Evolutionary conservation across 2,888 invertebrate genomes (phyloP), one percentile per base, ranked within the genome.

Genomic region (Cremastobaeus sp.): DNA sequence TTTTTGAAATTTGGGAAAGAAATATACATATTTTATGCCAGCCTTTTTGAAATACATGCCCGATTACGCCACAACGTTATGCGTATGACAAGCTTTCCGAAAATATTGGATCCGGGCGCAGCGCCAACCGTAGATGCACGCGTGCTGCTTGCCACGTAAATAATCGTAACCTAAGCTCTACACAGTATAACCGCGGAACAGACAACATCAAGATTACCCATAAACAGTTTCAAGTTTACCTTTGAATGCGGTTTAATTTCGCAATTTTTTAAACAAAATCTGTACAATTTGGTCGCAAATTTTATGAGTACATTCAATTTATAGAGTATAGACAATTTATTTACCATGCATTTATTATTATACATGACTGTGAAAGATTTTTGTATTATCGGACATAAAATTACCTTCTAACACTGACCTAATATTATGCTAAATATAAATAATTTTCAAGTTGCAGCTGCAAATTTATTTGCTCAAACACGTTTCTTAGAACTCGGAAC

Each of bases 61-160:
- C 65, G 73, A 74, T 74, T 74, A 69, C 73, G 64, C 62, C 73
- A 68, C 68, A 57, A 50, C 68, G 62, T 74, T 62, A 62, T 62
- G 68, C 77, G 79, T 81, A 80, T 79, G 78, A 77, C 76, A 76
- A 76, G 78, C 76, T 80, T 82, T 81, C 80, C 75, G 80, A 82
- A 84, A 85, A 84, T 84, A 85, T 83, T 79, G 80, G 79, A 79
- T 68, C 57, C 73, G 80, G 80, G 81, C 78, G 64, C 60, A 52
- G 37, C 52, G 84, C 83, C 85, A 85, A 78, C 62, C 71, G 69
- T 75, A 71, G 71, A 74, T 77, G 74, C 72, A 69, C 74, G 76
- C 77, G 75, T 69, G 64, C 59, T 52, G 71, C 68, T 69, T 50
- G 45, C 57, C 62, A 62, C 69, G 74, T 74, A 77, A 78, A 71